Conservation (phyloP, 1,140 invertebrate species). For the Mizuhopecten yessoensis region DNA sequence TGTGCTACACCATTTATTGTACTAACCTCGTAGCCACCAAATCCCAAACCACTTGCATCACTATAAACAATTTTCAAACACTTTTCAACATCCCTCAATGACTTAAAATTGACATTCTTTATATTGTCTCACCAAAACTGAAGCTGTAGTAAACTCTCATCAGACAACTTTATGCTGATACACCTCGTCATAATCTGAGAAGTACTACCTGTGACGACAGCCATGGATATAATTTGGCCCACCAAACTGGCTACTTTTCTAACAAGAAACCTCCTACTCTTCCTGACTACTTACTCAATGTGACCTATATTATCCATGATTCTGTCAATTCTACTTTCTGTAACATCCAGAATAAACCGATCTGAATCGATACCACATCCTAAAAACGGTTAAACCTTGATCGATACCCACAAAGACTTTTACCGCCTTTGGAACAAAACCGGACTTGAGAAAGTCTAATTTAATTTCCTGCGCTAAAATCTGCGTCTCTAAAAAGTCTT, state of each 20-base stretch:
- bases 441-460: too few species aligned
- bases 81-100: background rate
- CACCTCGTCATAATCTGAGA: constrained; percentile 45
- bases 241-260: constrained; percentile 40
- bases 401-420: too few species aligned
- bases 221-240: constrained; percentile 51
- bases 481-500: background rate
- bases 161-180: constrained; percentile 36
- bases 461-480: too few species aligned
- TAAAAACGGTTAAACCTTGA: too few species aligned
- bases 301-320: too few species aligned
- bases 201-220: constrained; percentile 41
- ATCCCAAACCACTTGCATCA: constrained; percentile 53
- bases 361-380: too few species aligned
- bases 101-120: background rate
- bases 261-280: background rate
- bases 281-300: too few species aligned
- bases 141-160: constrained; percentile 41
- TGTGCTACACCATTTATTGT: constrained; percentile 41
- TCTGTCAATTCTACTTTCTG: too few species aligned
- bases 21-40: constrained; percentile 48
- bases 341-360: too few species aligned
- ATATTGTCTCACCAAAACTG: constrained; percentile 48
- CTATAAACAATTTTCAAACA: constrained; percentile 44
- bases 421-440: too few species aligned